phyloP scores from a whole-genome alignment of 2,113 vertebrate species.

The Thalassarche chlororhynchos region DNA sequence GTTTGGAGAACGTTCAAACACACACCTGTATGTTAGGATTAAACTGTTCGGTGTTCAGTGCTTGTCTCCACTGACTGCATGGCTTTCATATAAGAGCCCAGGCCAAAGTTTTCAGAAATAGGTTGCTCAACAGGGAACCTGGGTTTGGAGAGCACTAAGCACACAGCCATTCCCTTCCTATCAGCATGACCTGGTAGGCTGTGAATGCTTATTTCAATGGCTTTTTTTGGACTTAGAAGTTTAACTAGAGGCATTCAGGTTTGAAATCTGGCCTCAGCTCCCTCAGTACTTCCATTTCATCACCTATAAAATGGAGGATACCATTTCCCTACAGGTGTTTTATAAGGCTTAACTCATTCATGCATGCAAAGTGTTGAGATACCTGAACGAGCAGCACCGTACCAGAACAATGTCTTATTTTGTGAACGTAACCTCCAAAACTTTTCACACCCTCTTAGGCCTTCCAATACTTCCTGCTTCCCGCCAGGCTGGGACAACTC shows the following conservation, averaged over 20 bases:
- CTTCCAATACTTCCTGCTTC: slow-evolving; percentile 54
- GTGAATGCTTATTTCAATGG: background rate
- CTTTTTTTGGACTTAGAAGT: background rate
- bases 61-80: background rate
- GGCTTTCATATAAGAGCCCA: background rate
- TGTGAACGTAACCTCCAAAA: slow-evolving; percentile 1
- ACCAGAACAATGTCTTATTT: slow-evolving; percentile 51
- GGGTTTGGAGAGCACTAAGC: background rate
- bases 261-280: background rate
- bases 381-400: background rate
- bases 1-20: background rate
- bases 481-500: background rate
- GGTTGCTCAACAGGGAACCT: background rate
- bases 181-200: background rate
- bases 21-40: background rate
- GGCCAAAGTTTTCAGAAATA: background rate
- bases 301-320: slow-evolving; percentile 19
- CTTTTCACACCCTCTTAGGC: slow-evolving; percentile 51
- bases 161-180: background rate
- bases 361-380: slow-evolving; percentile 30
- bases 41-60: background rate
- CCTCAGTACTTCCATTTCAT: slow-evolving; percentile 38
- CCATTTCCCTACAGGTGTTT: slow-evolving; percentile 37
- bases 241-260: background rate
- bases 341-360: slow-evolving; percentile 32